Evolutionary conservation across 2,888 invertebrate genomes (phyloP).

Genomic region (Machimus rusticus): DNA sequence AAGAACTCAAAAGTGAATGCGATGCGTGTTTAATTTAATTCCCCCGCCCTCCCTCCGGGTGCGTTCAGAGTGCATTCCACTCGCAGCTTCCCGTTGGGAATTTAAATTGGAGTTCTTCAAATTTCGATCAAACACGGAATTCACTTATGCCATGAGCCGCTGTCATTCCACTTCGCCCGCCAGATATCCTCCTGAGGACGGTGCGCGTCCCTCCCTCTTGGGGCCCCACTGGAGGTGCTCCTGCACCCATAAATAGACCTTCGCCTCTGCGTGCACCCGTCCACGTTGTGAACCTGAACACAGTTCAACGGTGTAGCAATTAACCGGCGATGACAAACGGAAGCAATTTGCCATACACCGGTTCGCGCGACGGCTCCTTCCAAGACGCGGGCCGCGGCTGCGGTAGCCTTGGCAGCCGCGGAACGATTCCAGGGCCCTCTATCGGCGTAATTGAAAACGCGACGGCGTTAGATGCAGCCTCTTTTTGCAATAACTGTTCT

Average conservation of each 20-base stretch:
- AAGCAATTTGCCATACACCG: slow-evolving; percentile 51
- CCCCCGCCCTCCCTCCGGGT: not conserved
- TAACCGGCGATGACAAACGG: slow-evolving; percentile 50
- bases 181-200: not conserved
- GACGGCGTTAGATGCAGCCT: slow-evolving; percentile 18
- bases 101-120: not conserved
- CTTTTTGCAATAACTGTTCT: slow-evolving; percentile 33
- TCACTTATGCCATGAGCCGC: not conserved
- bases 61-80: not conserved
- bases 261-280: slow-evolving; percentile 3
- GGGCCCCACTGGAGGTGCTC: not conserved
- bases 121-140: not conserved
- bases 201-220: not conserved
- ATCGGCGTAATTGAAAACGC: slow-evolving; percentile 16
- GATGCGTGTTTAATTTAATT: not conserved
- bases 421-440: not conserved
- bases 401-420: not conserved
- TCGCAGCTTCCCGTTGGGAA: not conserved
- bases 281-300: slow-evolving; percentile 12
- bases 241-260: slow-evolving; percentile 3
- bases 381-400: not conserved
- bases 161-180: not conserved
- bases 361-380: slow-evolving; percentile 42
- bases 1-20: not conserved
- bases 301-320: slow-evolving; percentile 43